Base-by-base conservation (phyloP, 2,113 vertebrate genomes). In the Corythornis cristatus region DNA sequence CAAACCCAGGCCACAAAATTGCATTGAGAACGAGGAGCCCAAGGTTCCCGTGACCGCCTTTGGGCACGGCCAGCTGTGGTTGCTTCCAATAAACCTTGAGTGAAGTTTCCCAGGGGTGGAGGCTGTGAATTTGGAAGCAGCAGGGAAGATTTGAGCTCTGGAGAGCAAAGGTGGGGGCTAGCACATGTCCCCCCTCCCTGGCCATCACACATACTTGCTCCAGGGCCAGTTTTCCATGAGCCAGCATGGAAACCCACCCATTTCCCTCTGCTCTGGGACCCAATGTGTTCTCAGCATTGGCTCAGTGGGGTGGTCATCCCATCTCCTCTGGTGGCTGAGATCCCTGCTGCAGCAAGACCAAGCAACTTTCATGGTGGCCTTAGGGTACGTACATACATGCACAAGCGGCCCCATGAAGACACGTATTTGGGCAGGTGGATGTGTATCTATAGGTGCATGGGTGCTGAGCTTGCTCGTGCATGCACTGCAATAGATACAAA, bases 171-270 rank as follows among this genome's bases (percentile, higher is more conserved):
- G 4, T 42, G 33, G 48, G 80, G 67, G 61, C 20, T 95, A 77
- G 61, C 2, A 5, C 61, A 82, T 57, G 0, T 13, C 16, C 23
- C 61, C 74, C 61, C 74, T 11, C 11, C n/a, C 19, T 3, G 5
- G 60, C 53, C 43, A 20, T 35, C 53, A 57, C 15, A n/a, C 66
- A 45, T 73, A 85, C 57, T 95, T 93, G 96, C 77, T 95, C 85
- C 31, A 11, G 78, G 87, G 94, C 93, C 84, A 95, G 93, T 50
- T 95, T 93, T 95, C 94, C 94, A 94, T 88, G 37, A 95, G 78
- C 64, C 1, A 9, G 35, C 9, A 70, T 37, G 37, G 17, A 26
- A 51, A 1, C 1, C 9, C 37, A 71, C 46, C 50, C 11, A 0
- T 43, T 65, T 71, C 22, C 37, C 50, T 17, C 1, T 53, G 73